Conservation (phyloP, 2,888 invertebrate species). For the Zelleria hepariella region DNA sequence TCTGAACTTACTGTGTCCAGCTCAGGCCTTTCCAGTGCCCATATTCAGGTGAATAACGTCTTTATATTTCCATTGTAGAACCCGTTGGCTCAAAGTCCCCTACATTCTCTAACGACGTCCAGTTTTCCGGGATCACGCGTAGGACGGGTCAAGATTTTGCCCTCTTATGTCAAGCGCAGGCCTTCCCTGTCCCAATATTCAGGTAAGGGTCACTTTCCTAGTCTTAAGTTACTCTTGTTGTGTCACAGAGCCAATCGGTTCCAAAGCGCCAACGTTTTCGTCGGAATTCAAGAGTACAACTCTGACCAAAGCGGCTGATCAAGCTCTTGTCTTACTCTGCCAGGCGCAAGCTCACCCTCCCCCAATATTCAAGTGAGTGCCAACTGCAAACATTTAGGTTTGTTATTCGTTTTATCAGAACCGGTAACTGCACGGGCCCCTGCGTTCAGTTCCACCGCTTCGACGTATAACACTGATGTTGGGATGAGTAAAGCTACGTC, state of each 20-base stretch:
- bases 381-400: too few relatives aligned
- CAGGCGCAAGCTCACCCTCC: conserved; percentile 79
- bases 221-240: conserved; percentile 15
- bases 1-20: conserved; percentile 73
- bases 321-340: conserved; percentile 75
- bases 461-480: conserved; percentile 62
- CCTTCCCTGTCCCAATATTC: conserved; percentile 77
- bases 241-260: conserved; percentile 71
- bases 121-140: conserved; percentile 78
- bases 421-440: conserved; percentile 64
- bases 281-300: conserved; percentile 72
- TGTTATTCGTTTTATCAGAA: too few relatives aligned
- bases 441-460: conserved; percentile 64
- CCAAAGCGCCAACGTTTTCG: conserved; percentile 73
- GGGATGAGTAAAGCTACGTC: conserved; percentile 50
- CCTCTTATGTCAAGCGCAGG: conserved; percentile 83
- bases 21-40: conserved; percentile 73
- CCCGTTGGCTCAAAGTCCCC: conserved; percentile 81
- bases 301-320: conserved; percentile 65
- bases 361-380: conserved; percentile 78
- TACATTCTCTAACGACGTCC: conserved; percentile 77
- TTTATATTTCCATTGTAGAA: conserved; percentile 58
- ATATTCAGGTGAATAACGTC: conserved; percentile 74
- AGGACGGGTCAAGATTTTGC: conserved; percentile 75
- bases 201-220: conserved; percentile 41